These are phyloP conservation scores for Micrasema minimum DNA, from an alignment of 1,140 invertebrate species.

Conservation along the genomic window DNA sequence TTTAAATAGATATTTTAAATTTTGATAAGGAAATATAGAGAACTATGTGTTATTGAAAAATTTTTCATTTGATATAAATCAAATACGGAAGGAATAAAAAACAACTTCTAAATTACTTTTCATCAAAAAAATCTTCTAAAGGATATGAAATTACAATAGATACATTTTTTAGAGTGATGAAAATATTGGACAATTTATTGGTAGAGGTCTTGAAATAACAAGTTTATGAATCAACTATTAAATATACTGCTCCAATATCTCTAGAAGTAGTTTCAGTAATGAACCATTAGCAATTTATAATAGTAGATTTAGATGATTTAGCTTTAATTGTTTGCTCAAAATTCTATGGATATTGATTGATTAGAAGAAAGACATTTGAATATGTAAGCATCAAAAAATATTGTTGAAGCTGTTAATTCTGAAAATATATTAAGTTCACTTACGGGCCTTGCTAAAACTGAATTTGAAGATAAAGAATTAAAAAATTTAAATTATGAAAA, in stretches of 20 bases:
- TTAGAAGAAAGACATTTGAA: slow-evolving; percentile 2
- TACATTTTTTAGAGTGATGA: neutral
- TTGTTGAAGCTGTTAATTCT: neutral
- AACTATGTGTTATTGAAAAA: neutral
- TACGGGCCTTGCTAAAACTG: neutral
- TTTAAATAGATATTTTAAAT: neutral
- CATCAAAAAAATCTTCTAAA: neutral
- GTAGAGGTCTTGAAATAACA: neutral
- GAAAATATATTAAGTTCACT: slow-evolving; percentile 9
- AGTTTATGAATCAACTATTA: neutral
- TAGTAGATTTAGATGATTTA: slow-evolving; percentile 6
- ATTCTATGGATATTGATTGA: neutral
- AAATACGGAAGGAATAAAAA: neutral
- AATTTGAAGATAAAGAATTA: slow-evolving; percentile 1
- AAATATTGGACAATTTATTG: slow-evolving; percentile 1
- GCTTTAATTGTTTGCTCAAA: slow-evolving; percentile 6
- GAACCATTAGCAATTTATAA: slow-evolving; percentile 3
- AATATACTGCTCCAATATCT: neutral
- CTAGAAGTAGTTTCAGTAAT: slow-evolving; percentile 2
- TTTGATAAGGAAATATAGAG: neutral
- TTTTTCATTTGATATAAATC: neutral
- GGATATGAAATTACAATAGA: neutral
- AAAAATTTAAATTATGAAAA: slow-evolving; percentile 2
- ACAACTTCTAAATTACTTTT: neutral
- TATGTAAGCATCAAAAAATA: neutral